Conservation (phyloP, 2,888 invertebrate genomes). For the Helicoverpa assulta region DNA sequence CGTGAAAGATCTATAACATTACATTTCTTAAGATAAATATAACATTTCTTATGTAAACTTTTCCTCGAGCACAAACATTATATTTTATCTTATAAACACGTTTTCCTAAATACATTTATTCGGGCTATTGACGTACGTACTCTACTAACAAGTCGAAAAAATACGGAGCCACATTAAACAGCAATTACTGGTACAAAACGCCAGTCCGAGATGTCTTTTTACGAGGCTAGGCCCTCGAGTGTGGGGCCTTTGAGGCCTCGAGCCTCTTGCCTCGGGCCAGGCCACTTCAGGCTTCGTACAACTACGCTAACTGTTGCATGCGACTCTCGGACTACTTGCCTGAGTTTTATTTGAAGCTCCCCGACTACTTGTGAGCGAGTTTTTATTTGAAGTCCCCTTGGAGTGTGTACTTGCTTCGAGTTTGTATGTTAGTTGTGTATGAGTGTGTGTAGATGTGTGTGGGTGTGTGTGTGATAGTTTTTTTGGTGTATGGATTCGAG, state of each 20-base stretch:
- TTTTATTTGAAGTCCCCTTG: slow-evolving; percentile 55
- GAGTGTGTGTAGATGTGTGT: slow-evolving; percentile 1
- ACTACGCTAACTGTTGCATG: slow-evolving; percentile 67
- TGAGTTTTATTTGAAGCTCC: slow-evolving; percentile 62
- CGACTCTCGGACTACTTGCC: slow-evolving; percentile 56
- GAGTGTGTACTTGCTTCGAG: slow-evolving; percentile 48
- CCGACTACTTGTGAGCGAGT: slow-evolving; percentile 55
- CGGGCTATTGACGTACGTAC: slow-evolving; percentile 41
- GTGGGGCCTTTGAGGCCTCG: slow-evolving; percentile 63
- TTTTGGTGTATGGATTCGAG: slow-evolving; percentile 30
- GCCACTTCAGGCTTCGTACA: slow-evolving; percentile 62
- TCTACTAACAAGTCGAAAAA: slow-evolving; percentile 47
- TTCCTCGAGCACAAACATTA: slow-evolving; percentile 9
- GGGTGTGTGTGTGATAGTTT: slow-evolving; percentile 12
- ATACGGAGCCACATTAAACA: slow-evolving; percentile 59
- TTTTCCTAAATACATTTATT: slow-evolving; percentile 16
- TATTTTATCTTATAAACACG: slow-evolving; percentile 27
- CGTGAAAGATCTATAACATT: too few species aligned
- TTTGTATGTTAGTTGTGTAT: slow-evolving; percentile 30
- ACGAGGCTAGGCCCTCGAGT: slow-evolving; percentile 56
- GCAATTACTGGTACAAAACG: slow-evolving; percentile 65
- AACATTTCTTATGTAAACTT: neutral
- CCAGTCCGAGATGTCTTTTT: slow-evolving; percentile 68
- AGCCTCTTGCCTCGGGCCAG: slow-evolving; percentile 64
- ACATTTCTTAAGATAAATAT: too few species aligned